phyloP scores from a whole-genome alignment of 2,888 invertebrate genomes.

The Lasius fuliginosus region DNA sequence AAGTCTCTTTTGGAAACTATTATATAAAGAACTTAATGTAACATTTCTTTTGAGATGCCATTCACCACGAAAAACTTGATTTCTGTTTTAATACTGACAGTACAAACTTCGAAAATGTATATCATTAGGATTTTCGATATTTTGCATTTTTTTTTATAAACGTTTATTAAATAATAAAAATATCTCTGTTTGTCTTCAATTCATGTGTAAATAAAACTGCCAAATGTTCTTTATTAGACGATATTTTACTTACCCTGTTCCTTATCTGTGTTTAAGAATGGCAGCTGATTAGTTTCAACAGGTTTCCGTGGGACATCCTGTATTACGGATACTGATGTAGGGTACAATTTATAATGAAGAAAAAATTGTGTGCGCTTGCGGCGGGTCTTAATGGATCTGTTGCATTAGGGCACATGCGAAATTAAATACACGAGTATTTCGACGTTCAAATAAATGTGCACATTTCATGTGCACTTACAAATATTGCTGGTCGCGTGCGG shows the following conservation, averaged over 20 bases:
- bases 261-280: neutral
- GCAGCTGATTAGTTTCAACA: neutral
- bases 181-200: neutral
- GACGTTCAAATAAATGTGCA: constrained; percentile 1
- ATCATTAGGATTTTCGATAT: neutral
- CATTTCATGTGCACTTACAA: constrained; percentile 9
- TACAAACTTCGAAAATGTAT: neutral
- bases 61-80: too few species aligned
- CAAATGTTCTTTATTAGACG: neutral
- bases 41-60: too few species aligned
- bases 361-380: neutral
- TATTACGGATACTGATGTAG: neutral
- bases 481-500: neutral
- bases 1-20: too few species aligned
- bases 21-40: too few species aligned
- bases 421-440: neutral
- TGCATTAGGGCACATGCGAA: neutral
- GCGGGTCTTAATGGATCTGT: too few species aligned
- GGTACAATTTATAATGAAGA: neutral
- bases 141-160: neutral
- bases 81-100: too few species aligned
- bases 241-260: neutral
- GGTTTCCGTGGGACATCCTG: neutral
- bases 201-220: neutral
- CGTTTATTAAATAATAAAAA: neutral